Percentiles rank a stretch among this genome's conserved stretches.
phyloP scores from a whole-genome alignment of 2,113 vertebrate species.

The Sinocyclocheilus maitianheensis region DNA sequence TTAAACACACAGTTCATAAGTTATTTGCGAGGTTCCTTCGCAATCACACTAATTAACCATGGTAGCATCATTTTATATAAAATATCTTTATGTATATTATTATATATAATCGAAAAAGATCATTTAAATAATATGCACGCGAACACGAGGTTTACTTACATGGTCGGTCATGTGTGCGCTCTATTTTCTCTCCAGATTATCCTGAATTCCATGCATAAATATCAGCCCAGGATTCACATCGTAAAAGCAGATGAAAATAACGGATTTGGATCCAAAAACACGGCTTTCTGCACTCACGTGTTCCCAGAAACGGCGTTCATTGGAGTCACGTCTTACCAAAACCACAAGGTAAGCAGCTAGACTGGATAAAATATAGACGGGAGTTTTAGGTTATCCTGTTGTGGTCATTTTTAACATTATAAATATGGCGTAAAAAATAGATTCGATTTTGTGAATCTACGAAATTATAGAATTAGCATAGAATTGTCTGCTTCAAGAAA shows the following conservation, averaged over 20 bases:
- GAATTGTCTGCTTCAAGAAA: background rate
- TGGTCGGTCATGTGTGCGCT: background rate
- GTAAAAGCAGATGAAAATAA: slow-evolving; percentile 99
- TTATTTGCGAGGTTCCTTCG: background rate
- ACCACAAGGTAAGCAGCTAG: slow-evolving; percentile 86
- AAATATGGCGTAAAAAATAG: background rate
- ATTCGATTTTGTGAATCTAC: background rate
- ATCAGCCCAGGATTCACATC: slow-evolving; percentile 96
- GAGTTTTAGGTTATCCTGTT: background rate
- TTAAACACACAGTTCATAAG: background rate
- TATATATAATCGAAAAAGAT: background rate
- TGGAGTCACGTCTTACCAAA: slow-evolving; percentile 96
- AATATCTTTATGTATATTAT: background rate
- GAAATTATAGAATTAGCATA: background rate
- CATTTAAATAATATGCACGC: background rate
- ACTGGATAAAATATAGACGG: background rate
- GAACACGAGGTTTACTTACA: background rate
- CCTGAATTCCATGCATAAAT: slow-evolving; percentile 99
- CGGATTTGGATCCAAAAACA: slow-evolving; percentile 98
- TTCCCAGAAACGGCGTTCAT: slow-evolving; percentile 97
- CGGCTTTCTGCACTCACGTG: slow-evolving; percentile 96
- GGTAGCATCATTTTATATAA: background rate
- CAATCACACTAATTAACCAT: background rate
- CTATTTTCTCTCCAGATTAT: slow-evolving; percentile 82
- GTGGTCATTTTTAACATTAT: background rate